phyloP scores from a whole-genome alignment of 2,113 vertebrate species.

The Gymnocephalus cernua region DNA sequence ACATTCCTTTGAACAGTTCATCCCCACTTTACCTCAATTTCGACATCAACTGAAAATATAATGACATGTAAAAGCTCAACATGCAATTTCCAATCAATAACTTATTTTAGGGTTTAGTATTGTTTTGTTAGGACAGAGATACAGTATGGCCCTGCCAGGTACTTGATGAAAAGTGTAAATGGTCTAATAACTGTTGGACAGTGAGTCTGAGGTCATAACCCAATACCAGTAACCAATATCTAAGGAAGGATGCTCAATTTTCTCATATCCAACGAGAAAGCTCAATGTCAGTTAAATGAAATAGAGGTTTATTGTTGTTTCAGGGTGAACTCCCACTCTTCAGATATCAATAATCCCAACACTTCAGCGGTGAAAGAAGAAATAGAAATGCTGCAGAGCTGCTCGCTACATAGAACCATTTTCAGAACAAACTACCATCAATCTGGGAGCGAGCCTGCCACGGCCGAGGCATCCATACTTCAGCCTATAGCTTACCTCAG shows the following conservation, averaged over 20 bases:
- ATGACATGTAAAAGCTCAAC: background rate
- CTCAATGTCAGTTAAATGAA: slow-evolving; percentile 12
- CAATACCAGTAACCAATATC: slow-evolving; percentile 32
- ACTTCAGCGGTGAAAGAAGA: background rate
- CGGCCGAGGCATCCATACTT: slow-evolving; percentile 63
- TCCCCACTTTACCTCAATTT: background rate
- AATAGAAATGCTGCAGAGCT: slow-evolving; percentile 50
- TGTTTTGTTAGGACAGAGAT: background rate
- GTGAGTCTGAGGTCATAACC: slow-evolving; percentile 8
- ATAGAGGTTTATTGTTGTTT: slow-evolving; percentile 46
- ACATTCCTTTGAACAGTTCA: background rate
- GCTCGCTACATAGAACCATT: slow-evolving; percentile 47
- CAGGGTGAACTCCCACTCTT: slow-evolving; percentile 22
- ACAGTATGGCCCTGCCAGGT: background rate
- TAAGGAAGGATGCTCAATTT: background rate
- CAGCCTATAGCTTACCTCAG: slow-evolving; percentile 81
- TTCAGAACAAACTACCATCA: slow-evolving; percentile 61
- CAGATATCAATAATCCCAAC: slow-evolving; percentile 46
- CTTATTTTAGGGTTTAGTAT: background rate
- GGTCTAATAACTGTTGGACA: slow-evolving; percentile 27
- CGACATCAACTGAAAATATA: background rate
- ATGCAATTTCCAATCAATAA: background rate
- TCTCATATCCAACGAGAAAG: slow-evolving; percentile 43
- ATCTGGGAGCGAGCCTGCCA: slow-evolving; percentile 53
- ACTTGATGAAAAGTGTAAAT: slow-evolving; percentile 3